phyloP scores from a whole-genome alignment of 2,113 vertebrate genomes.

The Laticauda colubrina region DNA sequence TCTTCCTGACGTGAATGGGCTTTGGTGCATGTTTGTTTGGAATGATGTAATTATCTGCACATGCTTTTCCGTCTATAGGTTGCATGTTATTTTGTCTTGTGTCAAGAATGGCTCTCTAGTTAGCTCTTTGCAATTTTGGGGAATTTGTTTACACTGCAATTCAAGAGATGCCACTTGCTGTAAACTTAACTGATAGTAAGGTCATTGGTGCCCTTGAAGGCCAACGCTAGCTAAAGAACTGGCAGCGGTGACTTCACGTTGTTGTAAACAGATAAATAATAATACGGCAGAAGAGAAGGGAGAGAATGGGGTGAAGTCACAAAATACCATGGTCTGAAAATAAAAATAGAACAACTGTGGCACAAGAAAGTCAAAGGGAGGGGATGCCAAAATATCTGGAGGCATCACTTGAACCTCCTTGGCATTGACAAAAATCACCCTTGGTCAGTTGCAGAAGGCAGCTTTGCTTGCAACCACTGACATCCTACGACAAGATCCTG shows the following conservation, averaged over 20 bases:
- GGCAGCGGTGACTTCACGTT: neutral
- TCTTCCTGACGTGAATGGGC: constrained; percentile 18
- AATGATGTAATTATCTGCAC: neutral
- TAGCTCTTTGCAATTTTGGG: neutral
- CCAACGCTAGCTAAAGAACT: neutral
- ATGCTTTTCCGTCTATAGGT: neutral
- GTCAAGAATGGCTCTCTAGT: neutral
- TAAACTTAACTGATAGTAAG: neutral
- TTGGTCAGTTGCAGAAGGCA: too few species aligned
- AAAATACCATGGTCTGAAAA: neutral
- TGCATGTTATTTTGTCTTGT: neutral
- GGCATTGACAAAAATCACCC: too few species aligned
- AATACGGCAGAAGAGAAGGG: neutral
- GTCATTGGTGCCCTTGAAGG: neutral
- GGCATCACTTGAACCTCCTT: neutral
- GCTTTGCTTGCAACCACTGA: too few species aligned
- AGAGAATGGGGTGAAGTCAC: neutral
- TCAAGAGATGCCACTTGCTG: neutral
- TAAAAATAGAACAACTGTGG: neutral
- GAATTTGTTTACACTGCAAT: neutral
- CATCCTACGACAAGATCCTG: too few species aligned
- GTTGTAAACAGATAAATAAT: neutral
- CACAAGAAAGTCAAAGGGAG: neutral
- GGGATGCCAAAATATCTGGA: neutral
- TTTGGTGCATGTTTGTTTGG: constrained; percentile 11